Conservation (phyloP, 2,797 vertebrate genomes). For the Lagorchestes hirsutus region DNA sequence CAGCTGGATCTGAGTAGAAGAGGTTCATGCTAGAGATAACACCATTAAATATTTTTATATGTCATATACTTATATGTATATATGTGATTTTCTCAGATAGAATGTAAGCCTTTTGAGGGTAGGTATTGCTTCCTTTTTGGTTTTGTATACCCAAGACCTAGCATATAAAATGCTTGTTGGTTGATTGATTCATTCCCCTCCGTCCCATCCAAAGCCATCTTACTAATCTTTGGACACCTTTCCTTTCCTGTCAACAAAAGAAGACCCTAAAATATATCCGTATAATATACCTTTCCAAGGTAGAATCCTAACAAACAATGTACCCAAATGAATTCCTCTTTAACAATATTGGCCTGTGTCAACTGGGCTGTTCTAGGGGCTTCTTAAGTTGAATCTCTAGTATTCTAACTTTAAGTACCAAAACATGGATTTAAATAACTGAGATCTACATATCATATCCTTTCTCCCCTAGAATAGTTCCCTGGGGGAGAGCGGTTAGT, state of each 20-base stretch:
- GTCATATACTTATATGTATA: not conserved
- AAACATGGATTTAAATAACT: not conserved
- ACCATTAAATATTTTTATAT: not conserved
- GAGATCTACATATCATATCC: not conserved
- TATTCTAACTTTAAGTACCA: not conserved
- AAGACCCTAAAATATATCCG: not conserved
- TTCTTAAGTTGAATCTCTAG: not conserved
- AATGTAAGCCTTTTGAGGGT: not conserved
- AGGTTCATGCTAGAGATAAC: not conserved
- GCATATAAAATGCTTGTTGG: not conserved
- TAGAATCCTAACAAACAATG: not conserved
- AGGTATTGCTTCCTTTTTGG: not conserved
- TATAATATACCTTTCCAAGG: not conserved
- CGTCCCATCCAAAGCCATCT: not conserved
- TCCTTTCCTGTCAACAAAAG: constrained; percentile 3
- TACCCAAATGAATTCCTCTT: too few relatives aligned
- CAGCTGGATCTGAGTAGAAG: not conserved
- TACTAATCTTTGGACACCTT: not conserved
- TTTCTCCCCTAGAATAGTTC: not conserved
- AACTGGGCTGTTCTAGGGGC: not conserved
- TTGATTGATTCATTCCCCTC: not conserved
- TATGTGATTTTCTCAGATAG: not conserved
- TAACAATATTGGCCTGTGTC: too few relatives aligned
- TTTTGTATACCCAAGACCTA: not conserved
- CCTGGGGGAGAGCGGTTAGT: not conserved